Evolutionary conservation across 2,797 vertebrate species (phyloP).

Genomic region (Bradypodion ventrale): DNA sequence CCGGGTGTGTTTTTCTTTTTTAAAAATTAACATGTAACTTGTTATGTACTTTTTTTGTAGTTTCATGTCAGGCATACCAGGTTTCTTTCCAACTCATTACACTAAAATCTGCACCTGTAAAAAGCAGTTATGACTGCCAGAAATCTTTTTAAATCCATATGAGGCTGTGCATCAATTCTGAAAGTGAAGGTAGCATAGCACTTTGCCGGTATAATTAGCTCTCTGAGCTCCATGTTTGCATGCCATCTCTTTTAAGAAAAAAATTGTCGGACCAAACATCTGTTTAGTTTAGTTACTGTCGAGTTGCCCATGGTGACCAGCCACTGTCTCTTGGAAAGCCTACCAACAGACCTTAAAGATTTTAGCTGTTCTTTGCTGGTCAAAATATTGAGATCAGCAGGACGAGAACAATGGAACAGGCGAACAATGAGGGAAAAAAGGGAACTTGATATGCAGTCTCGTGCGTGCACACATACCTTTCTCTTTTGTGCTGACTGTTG

Average conservation of each 20-base stretch:
- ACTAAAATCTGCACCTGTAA: neutral
- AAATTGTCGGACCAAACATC: neutral
- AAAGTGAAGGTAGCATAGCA: neutral
- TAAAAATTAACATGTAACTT: neutral
- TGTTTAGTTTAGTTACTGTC: neutral
- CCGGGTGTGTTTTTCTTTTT: neutral
- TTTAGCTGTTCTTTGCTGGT: too few relatives aligned
- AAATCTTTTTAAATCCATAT: neutral
- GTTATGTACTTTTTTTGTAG: neutral
- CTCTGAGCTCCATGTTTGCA: neutral
- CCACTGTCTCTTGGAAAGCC: neutral
- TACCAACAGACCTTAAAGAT: neutral
- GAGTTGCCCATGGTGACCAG: neutral
- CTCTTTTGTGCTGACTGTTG: too few relatives aligned
- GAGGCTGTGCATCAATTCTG: neutral
- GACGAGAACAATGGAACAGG: too few relatives aligned
- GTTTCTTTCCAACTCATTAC: neutral
- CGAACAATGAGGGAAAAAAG: too few relatives aligned
- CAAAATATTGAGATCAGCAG: too few relatives aligned
- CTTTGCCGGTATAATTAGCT: neutral
- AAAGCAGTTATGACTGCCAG: neutral
- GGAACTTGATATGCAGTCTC: too few relatives aligned
- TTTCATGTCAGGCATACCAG: neutral
- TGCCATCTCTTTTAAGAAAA: neutral
- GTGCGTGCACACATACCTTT: too few relatives aligned